Evolutionary conservation across 1,140 invertebrate species (phyloP).

Genomic region (Lordiphosa stackelbergi): DNA sequence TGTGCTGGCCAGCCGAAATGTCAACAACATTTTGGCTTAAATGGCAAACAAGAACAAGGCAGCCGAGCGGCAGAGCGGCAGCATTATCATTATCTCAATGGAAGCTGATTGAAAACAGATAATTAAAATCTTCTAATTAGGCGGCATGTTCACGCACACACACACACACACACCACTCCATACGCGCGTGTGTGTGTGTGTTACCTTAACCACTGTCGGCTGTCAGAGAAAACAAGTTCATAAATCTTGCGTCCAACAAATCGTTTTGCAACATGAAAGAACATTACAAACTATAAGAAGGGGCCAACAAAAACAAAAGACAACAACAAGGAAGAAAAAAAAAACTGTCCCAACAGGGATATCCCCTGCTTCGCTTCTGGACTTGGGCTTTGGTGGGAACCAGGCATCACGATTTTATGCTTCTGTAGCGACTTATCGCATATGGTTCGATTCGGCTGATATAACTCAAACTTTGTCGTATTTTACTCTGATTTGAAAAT

Average conservation of each 20-base stretch:
- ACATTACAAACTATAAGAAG: slow-evolving; percentile 59
- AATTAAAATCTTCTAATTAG: slow-evolving; percentile 75
- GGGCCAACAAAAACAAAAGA: slow-evolving; percentile 24
- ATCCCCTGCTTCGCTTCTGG: slow-evolving; percentile 1
- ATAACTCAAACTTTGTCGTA: no score
- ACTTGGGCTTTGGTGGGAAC: neutral
- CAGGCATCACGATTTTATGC: no score
- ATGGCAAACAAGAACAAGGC: slow-evolving; percentile 38
- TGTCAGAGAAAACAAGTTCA: slow-evolving; percentile 75
- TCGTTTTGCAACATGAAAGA: slow-evolving; percentile 74
- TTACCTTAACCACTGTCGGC: slow-evolving; percentile 73
- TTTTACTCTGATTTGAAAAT: no score
- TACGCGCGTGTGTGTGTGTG: slow-evolving; percentile 44
- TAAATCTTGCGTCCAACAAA: slow-evolving; percentile 76
- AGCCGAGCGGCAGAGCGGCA: slow-evolving; percentile 18
- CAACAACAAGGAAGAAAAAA: slow-evolving; percentile 22
- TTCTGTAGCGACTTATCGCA: no score
- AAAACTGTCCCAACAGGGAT: slow-evolving; percentile 38
- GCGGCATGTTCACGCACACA: slow-evolving; percentile 70
- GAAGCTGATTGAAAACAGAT: slow-evolving; percentile 74
- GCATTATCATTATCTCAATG: slow-evolving; percentile 68
- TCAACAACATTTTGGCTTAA: slow-evolving; percentile 65
- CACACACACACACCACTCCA: slow-evolving; percentile 27
- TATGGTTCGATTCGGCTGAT: no score
- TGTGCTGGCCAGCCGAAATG: slow-evolving; percentile 32